phyloP scores from a whole-genome alignment of 1,140 invertebrate species.

The Andrena cerasifolii region DNA sequence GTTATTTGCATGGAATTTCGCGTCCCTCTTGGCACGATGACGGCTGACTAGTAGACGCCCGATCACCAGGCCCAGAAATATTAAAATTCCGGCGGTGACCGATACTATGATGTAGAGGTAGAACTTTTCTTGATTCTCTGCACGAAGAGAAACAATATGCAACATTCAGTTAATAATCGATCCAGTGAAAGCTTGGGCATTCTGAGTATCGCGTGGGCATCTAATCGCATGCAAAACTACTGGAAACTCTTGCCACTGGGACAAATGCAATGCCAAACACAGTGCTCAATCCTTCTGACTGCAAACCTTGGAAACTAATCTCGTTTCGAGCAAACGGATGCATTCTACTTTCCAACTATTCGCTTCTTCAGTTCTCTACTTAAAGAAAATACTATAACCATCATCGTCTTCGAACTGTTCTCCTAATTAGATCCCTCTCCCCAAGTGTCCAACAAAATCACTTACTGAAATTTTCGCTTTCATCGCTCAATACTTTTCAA shows the following conservation, averaged over 20 bases:
- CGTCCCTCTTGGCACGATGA: slow-evolving; percentile 82
- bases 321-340: slow-evolving; percentile 5
- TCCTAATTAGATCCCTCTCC: neutral
- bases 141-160: slow-evolving; percentile 13
- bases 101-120: slow-evolving; percentile 90
- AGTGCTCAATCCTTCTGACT: slow-evolving; percentile 10
- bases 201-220: neutral
- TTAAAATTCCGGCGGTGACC: slow-evolving; percentile 86
- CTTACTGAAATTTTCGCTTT: neutral
- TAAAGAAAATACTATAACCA: neutral
- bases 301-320: slow-evolving; percentile 8
- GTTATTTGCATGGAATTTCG: slow-evolving; percentile 83
- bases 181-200: neutral
- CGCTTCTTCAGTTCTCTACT: neutral
- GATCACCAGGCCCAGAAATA: slow-evolving; percentile 87
- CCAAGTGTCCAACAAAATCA: neutral
- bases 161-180: neutral
- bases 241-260: neutral
- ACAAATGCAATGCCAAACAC: slow-evolving; percentile 39
- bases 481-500: neutral
- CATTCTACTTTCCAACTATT: neutral
- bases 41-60: slow-evolving; percentile 85
- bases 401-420: no score
- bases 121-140: slow-evolving; percentile 91
- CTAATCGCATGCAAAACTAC: slow-evolving; percentile 31